Evolutionary conservation across 2,797 vertebrate species (phyloP), one percentile per base, ranked within the genome.

Genomic region (Notoglanidium macrostoma): DNA sequence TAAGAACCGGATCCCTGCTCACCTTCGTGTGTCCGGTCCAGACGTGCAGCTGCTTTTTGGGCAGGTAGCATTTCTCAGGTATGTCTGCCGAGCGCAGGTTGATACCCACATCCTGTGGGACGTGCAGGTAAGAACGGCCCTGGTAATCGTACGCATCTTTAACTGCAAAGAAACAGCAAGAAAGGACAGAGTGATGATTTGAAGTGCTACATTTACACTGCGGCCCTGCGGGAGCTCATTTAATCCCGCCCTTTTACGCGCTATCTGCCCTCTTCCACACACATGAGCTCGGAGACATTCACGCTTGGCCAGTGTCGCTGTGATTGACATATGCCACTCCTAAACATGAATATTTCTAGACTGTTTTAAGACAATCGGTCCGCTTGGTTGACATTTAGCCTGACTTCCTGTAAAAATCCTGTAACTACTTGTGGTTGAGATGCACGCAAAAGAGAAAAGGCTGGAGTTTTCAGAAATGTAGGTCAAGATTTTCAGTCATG

Each of bases 71-170:
- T 88, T 99, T 99, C 80, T 99, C 97, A 51, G 98, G 98, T 63
- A 95, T 94, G 1, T 99, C 96, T 0, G 94, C 78, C 29, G 97
- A 98, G 83, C 98, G 96, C 40, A 99, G 95, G 92, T 99, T 99
- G 91, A 99, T 95, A 82, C 98, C 98, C 90, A 99, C 97, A 89
- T 99, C 98, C 94, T 99, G 98, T 88, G 98, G 98, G 84, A 99
- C 93, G 59, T 99, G 98, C 84, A 99, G 97, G 85, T 99, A 99
- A 0, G 98, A 99, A 89, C 98, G 96, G 68, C 98, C 98, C 92
- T 99, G 98, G 91, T 99, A 99, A 94, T 99, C 98, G 86, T 98
- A 99, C 96, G 98, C 98, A 89, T 99, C 98, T 94, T 99, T 99
- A 92, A 99, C 98, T 99, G 92, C 87, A 11, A 8, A 0, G 46